Conservation (phyloP, 2,113 vertebrate species). For the Herpetotheres cachinnans region DNA sequence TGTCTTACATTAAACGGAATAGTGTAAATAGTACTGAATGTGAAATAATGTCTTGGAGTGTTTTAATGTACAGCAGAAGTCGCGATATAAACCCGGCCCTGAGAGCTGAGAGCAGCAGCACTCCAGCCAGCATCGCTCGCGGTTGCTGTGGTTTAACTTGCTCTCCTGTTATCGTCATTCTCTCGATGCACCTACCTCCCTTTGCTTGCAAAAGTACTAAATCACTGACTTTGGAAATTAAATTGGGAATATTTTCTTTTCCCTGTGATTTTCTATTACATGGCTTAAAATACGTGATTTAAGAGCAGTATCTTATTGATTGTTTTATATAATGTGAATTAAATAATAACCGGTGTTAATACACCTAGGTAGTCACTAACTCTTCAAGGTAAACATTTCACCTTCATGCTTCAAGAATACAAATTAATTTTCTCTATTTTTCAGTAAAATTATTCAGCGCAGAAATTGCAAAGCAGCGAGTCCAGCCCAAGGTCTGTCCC, state of each 20-base stretch:
- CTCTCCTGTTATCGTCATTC: fast-evolving
- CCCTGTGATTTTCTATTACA: neutral
- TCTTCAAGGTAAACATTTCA: neutral
- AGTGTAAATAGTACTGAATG: fast-evolving
- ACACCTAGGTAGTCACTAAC: neutral
- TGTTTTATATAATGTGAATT: neutral
- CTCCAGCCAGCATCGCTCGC: neutral
- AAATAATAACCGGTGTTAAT: neutral
- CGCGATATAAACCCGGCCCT: neutral
- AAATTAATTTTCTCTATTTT: neutral
- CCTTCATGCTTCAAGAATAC: neutral
- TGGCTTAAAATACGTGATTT: neutral
- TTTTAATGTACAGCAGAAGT: neutral
- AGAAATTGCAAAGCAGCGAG: neutral
- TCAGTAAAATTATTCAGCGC: neutral
- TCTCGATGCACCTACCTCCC: neutral
- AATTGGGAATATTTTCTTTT: neutral
- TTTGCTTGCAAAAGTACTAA: neutral
- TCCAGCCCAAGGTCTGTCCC: neutral
- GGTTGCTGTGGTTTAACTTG: fast-evolving
- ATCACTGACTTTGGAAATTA: neutral
- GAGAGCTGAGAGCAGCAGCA: neutral
- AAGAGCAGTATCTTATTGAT: neutral
- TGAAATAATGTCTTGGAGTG: neutral
- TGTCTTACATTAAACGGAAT: fast-evolving